Evolutionary conservation across 2,888 invertebrate species (phyloP).

Genomic region (Stenichneumon culpator): DNA sequence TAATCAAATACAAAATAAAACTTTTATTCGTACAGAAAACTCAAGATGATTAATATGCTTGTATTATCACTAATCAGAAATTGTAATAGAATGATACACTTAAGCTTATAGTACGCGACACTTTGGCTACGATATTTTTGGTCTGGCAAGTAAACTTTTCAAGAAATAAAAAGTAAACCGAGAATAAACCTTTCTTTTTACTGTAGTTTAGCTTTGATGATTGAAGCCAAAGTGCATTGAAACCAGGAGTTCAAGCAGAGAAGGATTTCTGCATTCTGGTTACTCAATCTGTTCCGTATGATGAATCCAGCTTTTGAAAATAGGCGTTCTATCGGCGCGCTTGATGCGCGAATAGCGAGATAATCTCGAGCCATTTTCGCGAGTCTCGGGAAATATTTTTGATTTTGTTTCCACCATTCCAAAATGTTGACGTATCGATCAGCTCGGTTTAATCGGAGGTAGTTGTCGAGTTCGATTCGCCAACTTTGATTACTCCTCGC

Average conservation of each 20-base stretch:
- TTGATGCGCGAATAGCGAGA: slow-evolving; percentile 41
- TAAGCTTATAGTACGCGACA: background rate
- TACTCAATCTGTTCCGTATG: slow-evolving; percentile 36
- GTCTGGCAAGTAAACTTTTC: background rate
- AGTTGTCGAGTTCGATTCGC: slow-evolving; percentile 37
- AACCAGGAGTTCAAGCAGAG: slow-evolving; percentile 52
- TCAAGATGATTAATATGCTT: slow-evolving; percentile 1
- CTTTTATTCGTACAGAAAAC: slow-evolving; percentile 5
- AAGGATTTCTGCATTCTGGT: slow-evolving; percentile 32
- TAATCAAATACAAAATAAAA: slow-evolving; percentile 9
- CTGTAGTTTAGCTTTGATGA: slow-evolving; percentile 20
- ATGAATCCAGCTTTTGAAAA: slow-evolving; percentile 42
- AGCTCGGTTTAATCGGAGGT: slow-evolving; percentile 31
- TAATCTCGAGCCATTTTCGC: slow-evolving; percentile 47
- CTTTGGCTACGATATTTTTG: slow-evolving; percentile 7
- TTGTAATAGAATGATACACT: background rate
- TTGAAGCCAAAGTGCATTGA: slow-evolving; percentile 7
- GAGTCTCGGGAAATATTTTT: slow-evolving; percentile 27
- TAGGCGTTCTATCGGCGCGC: slow-evolving; percentile 29
- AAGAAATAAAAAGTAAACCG: background rate
- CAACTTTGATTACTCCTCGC: slow-evolving; percentile 4
- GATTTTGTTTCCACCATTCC: slow-evolving; percentile 36
- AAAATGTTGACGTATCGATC: slow-evolving; percentile 28
- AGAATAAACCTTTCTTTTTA: slow-evolving; percentile 2
- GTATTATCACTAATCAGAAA: slow-evolving; percentile 5